Evolutionary conservation across 2,888 invertebrate genomes (phyloP), one percentile per base, ranked within the genome.

Genomic region (Lasioglossum leucozonium): DNA sequence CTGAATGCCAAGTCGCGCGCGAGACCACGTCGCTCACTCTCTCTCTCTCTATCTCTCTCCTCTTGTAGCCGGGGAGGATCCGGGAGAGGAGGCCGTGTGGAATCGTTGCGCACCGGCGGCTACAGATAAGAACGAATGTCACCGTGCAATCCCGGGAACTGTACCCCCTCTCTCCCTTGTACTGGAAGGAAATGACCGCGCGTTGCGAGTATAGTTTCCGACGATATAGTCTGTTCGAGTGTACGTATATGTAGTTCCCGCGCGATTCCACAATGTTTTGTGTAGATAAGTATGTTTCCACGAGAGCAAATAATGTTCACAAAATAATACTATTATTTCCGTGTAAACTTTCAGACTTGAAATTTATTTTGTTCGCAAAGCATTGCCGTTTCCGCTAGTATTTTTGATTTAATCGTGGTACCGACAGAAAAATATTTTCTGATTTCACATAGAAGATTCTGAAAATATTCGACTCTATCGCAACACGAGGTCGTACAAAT

Each of bases 1-100:
- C 93, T 93, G 93, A 85, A 85, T 85, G 88, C 81, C 81, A 79
- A 82, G 81, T 86, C 75, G 51, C 82, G 72, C 86, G 51, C 51
- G 51, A 51, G 81, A 78, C 74, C 83, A 77, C 74, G 81, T 78
- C 58, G 67, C 71, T 51, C 51, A n/a, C 18, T 44, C 44, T 4
- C 44, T 44, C 47, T 18, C 51, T 51, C 22, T 10, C 51, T 51
- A 2, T 42, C 11, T 13, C 22, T 22, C 51, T 51, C 51, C 51
- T 51, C 51, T 51, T 22, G n/a, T 26, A 51, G 11, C 37, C 65
- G 47, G 18, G 13, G 34, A 55, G 47, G 58, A 77, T 55, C 72
- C 65, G 65, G 26, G 26, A 13, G 58, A 58, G 26, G 34, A 65
- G 65, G 65, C 42, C 5, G 26, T 16, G 58, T 37, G 67, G 73